Percentiles rank a stretch among this genome's conserved stretches.
phyloP scores from a whole-genome alignment of 2,888 invertebrate species.

The Scelioninae gen. 1 region DNA sequence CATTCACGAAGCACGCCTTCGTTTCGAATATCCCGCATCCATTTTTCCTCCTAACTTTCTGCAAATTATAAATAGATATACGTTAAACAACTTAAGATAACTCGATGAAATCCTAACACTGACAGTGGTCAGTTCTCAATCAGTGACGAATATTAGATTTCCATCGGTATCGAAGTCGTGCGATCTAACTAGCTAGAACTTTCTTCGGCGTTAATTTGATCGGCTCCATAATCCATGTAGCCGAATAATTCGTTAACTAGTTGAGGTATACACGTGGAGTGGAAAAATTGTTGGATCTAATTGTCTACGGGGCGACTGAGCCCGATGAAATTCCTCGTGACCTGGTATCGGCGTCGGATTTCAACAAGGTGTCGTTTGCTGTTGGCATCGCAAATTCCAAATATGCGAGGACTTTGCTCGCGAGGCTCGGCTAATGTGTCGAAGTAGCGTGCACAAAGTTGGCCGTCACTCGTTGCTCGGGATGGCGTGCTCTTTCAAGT shows the following conservation, averaged over 20 bases:
- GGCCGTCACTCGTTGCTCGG: constrained; percentile 19
- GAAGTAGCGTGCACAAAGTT: constrained; percentile 41
- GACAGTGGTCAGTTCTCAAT: no score
- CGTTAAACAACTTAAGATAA: no score
- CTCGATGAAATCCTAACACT: no score
- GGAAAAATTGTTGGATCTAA: constrained; percentile 18
- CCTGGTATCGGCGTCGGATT: constrained; percentile 5
- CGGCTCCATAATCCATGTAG: no score
- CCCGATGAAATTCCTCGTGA: constrained; percentile 5
- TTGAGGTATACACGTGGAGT: background rate
- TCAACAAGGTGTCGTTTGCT: constrained; percentile 29
- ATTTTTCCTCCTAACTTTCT: no score
- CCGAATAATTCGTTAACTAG: background rate
- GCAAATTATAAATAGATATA: no score
- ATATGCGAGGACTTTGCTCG: constrained; percentile 26
- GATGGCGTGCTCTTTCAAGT: constrained; percentile 33
- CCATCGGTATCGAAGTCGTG: no score
- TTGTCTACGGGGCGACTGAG: background rate
- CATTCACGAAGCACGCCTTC: no score
- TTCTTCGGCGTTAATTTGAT: no score
- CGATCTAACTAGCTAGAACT: no score
- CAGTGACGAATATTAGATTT: no score
- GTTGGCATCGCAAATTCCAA: constrained; percentile 21
- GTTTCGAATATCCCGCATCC: no score
- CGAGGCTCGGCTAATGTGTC: constrained; percentile 36